These are phyloP conservation scores for Geopemphigus sp. DNA, from an alignment of 1,140 invertebrate genomes.

Conservation along the genomic window DNA sequence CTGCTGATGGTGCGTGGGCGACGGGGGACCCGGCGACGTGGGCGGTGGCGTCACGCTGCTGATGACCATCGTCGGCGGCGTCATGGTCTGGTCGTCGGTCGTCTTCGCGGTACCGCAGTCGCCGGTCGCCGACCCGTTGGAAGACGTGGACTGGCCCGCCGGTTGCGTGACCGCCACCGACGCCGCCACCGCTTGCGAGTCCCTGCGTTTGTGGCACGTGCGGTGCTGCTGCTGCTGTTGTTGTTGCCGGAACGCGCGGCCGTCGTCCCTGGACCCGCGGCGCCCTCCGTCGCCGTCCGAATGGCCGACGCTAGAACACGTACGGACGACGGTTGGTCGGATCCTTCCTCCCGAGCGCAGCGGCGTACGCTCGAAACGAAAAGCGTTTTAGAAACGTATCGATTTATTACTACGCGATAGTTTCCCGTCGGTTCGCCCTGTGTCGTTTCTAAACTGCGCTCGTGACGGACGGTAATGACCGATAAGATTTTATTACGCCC, in stretches of 20 bases:
- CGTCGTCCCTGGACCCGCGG: conserved; percentile 64
- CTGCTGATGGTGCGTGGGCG: conserved; percentile 69
- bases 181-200: not conserved
- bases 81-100: conserved; percentile 58
- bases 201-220: conserved; percentile 45
- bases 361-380: too few relatives aligned
- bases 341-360: too few relatives aligned
- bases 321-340: too few relatives aligned
- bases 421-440: too few relatives aligned
- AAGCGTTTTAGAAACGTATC: too few relatives aligned
- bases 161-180: too few relatives aligned
- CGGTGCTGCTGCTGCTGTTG: conserved; percentile 31
- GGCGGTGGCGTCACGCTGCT: conserved; percentile 76
- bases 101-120: conserved; percentile 53
- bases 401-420: too few relatives aligned
- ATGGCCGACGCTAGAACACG: conserved; percentile 21
- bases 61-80: conserved; percentile 76
- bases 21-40: conserved; percentile 65
- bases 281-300: conserved; percentile 55
- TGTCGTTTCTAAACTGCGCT: too few relatives aligned
- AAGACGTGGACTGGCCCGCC: conserved; percentile 44
- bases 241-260: conserved; percentile 42
- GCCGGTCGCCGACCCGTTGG: conserved; percentile 45
- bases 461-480: too few relatives aligned
- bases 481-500: too few relatives aligned